These are phyloP conservation scores for Nomada flava DNA, from an alignment of 2,888 invertebrate genomes.

Conservation along the genomic window DNA sequence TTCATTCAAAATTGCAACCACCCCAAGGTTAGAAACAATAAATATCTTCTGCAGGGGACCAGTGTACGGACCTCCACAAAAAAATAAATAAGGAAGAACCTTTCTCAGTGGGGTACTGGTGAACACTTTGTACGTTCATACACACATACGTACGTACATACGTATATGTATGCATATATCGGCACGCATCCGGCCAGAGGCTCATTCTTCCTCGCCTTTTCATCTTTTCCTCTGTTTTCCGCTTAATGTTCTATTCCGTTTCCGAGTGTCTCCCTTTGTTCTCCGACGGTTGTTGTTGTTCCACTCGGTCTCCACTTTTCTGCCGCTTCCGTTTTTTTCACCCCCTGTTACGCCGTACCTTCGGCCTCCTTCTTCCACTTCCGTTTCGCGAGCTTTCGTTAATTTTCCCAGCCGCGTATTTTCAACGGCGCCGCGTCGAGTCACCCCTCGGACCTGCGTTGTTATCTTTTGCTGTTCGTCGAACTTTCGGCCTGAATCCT, in stretches of 20 bases:
- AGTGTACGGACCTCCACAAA: not conserved
- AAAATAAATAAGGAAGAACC: no score
- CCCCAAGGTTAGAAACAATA: no score
- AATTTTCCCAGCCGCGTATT: slow-evolving; percentile 37
- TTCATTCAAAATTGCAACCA: no score
- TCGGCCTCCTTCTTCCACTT: not conserved
- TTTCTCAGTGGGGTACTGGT: no score
- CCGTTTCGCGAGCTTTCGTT: slow-evolving; percentile 42
- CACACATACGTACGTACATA: no score
- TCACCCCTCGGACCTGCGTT: slow-evolving; percentile 1
- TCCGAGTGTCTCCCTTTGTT: slow-evolving; percentile 32
- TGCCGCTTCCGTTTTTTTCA: not conserved
- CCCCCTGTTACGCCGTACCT: not conserved
- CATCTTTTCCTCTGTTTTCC: slow-evolving; percentile 21
- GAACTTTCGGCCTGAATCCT: slow-evolving; percentile 52
- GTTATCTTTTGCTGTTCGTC: slow-evolving; percentile 49
- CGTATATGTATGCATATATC: slow-evolving; percentile 8
- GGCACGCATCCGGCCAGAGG: not conserved
- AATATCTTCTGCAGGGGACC: no score
- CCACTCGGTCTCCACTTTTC: slow-evolving; percentile 27
- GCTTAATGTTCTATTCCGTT: slow-evolving; percentile 25
- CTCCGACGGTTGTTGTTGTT: slow-evolving; percentile 13
- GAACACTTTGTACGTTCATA: no score
- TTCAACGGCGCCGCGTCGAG: not conserved
- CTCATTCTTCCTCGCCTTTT: slow-evolving; percentile 24